phyloP scores from a whole-genome alignment of 1,140 invertebrate species.

The Diorhabda sublineata region DNA sequence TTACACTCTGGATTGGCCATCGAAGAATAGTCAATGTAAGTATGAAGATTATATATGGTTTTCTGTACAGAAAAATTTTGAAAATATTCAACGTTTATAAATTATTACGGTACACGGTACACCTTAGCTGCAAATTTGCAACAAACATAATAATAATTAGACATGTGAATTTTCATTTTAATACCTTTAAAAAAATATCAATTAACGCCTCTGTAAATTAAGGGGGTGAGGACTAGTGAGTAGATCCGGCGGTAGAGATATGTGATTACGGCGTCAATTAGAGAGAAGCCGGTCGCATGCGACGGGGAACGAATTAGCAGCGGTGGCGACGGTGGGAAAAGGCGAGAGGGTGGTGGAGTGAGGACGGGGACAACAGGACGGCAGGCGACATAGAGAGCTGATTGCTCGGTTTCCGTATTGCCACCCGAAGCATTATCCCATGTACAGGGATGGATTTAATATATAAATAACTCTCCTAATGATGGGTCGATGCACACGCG shows the following conservation, averaged over 20 bases:
- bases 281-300: constrained; percentile 22
- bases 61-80: no score
- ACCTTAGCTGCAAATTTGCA: no score
- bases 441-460: constrained; percentile 8
- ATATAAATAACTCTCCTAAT: no score
- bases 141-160: no score
- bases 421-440: constrained; percentile 18
- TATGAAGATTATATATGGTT: no score
- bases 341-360: background rate
- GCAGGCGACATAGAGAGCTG: constrained; percentile 8
- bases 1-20: no score
- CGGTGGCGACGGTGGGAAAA: constrained; percentile 10
- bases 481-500: no score
- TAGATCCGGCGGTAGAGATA: constrained; percentile 27
- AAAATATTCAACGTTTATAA: no score
- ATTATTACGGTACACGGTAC: no score
- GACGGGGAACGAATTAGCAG: constrained; percentile 26
- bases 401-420: constrained; percentile 20
- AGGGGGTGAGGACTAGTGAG: constrained; percentile 5
- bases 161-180: no score
- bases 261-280: constrained; percentile 32
- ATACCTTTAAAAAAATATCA: no score
- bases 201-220: background rate
- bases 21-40: no score
- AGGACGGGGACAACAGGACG: background rate